Evolutionary conservation across 2,888 invertebrate species (phyloP).

Genomic region (Ptychoptera contaminata): DNA sequence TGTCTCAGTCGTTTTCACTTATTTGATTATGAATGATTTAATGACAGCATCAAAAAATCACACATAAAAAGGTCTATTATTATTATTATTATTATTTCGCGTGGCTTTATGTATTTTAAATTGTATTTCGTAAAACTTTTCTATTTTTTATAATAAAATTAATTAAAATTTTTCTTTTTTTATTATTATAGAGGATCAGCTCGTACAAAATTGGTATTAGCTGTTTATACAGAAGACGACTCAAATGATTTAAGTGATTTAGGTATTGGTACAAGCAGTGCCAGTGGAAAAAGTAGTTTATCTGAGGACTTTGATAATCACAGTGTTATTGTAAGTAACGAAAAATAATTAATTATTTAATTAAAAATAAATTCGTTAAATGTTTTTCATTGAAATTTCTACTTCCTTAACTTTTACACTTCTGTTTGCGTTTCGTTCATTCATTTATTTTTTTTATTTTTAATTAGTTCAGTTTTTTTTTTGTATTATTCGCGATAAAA

Average conservation of each 20-base stretch:
- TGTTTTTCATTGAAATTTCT: not conserved
- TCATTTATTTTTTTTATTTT: slow-evolving; percentile 4
- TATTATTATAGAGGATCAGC: slow-evolving; percentile 30
- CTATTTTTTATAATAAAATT: not conserved
- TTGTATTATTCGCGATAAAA: too few relatives aligned
- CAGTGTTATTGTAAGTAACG: slow-evolving; percentile 40
- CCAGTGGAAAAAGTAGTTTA: slow-evolving; percentile 42
- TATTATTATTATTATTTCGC: too few relatives aligned
- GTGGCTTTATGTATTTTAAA: too few relatives aligned
- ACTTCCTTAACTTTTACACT: not conserved
- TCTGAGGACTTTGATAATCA: slow-evolving; percentile 49
- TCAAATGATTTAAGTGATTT: slow-evolving; percentile 72
- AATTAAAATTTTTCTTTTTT: slow-evolving; percentile 1
- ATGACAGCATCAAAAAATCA: too few relatives aligned
- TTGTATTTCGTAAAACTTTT: not conserved
- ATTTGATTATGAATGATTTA: too few relatives aligned
- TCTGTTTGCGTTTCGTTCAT: not conserved
- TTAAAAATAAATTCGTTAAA: slow-evolving; percentile 2
- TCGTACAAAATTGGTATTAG: slow-evolving; percentile 43
- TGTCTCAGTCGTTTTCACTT: too few relatives aligned
- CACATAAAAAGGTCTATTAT: too few relatives aligned
- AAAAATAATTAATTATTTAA: not conserved
- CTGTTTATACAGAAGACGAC: slow-evolving; percentile 67
- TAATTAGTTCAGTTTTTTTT: too few relatives aligned
- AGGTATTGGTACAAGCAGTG: slow-evolving; percentile 54